A percentile compares a stretch with the other conserved stretches of the same genome.
Conservation (phyloP, 2,113 vertebrate species). For the Rhadina sibilatrix region DNA sequence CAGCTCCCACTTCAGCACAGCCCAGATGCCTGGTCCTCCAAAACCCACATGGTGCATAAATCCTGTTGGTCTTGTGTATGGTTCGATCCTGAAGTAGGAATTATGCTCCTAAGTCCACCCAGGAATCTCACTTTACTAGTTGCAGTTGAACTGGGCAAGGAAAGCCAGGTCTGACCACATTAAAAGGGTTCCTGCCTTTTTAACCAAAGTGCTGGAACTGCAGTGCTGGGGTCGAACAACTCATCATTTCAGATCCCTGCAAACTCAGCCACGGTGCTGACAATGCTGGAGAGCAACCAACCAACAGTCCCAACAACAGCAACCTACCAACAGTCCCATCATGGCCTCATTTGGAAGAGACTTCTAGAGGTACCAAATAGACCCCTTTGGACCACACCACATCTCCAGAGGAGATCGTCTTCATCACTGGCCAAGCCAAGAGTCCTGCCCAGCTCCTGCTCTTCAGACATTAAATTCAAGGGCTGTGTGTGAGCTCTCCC, state of each 20-base stretch:
- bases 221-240: accelerated
- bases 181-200: neutral
- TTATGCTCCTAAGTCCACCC: neutral
- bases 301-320: neutral
- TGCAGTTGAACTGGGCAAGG: neutral
- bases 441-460: neutral
- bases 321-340: neutral
- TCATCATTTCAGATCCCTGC: neutral
- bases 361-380: neutral
- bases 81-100: neutral
- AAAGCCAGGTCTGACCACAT: slow-evolving; percentile 3
- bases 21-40: neutral
- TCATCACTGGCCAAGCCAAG: neutral
- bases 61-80: accelerated
- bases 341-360: neutral
- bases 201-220: neutral
- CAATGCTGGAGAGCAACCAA: neutral
- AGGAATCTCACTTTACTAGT: neutral
- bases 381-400: neutral
- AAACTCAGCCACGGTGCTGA: neutral
- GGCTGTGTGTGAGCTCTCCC: neutral
- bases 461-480: neutral
- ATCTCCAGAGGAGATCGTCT: neutral
- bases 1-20: neutral
- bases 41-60: neutral